Percentiles rank a stretch among this genome's conserved stretches.
phyloP scores from a whole-genome alignment of 2,113 vertebrate species.

The Pomatorhinus ruficollis region DNA sequence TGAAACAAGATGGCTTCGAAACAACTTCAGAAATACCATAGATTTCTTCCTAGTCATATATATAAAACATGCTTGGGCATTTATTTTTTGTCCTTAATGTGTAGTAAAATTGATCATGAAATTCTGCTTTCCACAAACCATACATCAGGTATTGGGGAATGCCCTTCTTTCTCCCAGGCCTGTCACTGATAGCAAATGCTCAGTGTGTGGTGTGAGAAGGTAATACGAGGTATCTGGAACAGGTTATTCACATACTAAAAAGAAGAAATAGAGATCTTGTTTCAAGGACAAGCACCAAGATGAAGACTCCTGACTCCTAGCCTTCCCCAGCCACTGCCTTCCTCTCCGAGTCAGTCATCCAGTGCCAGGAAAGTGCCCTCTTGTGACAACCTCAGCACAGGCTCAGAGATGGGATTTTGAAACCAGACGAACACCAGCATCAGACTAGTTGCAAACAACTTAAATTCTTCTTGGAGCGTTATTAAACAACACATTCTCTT shows the following conservation, averaged over 20 bases:
- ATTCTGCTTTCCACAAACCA: constrained; percentile 57
- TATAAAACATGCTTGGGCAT: not conserved
- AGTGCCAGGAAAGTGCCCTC: not conserved
- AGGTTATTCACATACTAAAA: not conserved
- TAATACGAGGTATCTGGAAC: not conserved
- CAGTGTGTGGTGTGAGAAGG: not conserved
- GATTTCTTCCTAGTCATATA: constrained; percentile 27
- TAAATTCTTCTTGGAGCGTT: not conserved
- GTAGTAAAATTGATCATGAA: constrained; percentile 60
- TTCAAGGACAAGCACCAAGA: not conserved
- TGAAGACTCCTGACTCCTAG: not conserved
- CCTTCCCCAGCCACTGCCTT: not conserved
- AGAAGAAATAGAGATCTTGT: not conserved
- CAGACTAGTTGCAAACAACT: not conserved
- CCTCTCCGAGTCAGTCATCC: not conserved
- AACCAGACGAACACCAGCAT: not conserved
- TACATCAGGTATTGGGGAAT: not conserved
- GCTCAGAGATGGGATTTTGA: not conserved
- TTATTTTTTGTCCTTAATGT: constrained; percentile 3
- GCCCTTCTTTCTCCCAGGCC: not conserved
- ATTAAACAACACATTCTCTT: not conserved
- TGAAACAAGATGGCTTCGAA: constrained; percentile 61
- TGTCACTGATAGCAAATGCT: not conserved
- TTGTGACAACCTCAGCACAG: not conserved
- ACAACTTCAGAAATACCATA: constrained; percentile 50